These are phyloP conservation scores for Orycteropus afer DNA, from an alignment of 2,113 vertebrate species.

Conservation along the genomic window DNA sequence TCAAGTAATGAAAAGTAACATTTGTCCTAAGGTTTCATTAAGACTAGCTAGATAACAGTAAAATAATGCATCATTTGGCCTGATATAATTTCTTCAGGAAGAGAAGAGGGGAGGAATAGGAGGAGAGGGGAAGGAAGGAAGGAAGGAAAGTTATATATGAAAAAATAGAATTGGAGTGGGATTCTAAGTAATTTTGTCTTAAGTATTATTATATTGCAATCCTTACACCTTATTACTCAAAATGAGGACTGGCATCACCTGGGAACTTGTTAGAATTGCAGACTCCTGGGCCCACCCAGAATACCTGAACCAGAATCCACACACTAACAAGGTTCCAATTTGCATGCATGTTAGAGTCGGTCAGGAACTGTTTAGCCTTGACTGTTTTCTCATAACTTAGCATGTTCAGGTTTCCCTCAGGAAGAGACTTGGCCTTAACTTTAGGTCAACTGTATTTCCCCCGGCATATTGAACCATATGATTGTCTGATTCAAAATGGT, in stretches of 20 bases:
- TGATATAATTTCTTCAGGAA: neutral
- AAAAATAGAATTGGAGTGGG: neutral
- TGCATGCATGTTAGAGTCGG: neutral
- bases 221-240: neutral
- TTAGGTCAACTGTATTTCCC: neutral
- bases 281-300: neutral
- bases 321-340: neutral
- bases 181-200: neutral
- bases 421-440: neutral
- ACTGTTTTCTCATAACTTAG: neutral
- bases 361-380: neutral
- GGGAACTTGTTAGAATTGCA: too few species aligned
- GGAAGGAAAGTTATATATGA: neutral
- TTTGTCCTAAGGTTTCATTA: neutral
- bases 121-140: neutral
- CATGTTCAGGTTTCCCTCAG: neutral
- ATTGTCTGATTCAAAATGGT: too few species aligned
- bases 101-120: neutral
- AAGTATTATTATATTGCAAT: neutral
- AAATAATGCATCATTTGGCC: neutral
- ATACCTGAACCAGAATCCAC: neutral
- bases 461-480: too few species aligned
- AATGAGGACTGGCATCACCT: too few species aligned
- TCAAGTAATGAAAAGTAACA: slow-evolving; percentile 4
- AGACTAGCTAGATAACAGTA: neutral